A percentile compares a stretch with the other conserved stretches of the same genome.
Conservation (phyloP, 2,888 invertebrate species). For the Cryptosula pallasiana region DNA sequence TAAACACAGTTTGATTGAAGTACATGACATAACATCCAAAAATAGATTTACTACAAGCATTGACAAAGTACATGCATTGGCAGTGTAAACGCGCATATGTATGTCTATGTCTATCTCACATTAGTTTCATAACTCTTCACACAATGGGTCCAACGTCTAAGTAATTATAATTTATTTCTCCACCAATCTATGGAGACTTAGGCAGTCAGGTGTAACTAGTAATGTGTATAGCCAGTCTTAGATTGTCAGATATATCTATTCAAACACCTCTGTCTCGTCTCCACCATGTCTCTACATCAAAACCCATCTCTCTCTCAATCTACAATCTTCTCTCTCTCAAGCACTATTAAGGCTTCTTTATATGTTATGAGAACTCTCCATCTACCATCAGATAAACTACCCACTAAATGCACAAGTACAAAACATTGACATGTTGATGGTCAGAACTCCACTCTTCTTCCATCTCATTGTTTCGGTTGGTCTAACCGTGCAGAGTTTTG, state of each 20-base stretch:
- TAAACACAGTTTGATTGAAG: too few relatives aligned
- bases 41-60: too few relatives aligned
- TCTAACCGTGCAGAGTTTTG: too few relatives aligned
- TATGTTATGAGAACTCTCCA: background rate
- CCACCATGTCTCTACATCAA: conserved; percentile 13
- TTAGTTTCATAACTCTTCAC: background rate
- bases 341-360: background rate
- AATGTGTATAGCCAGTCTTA: background rate
- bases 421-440: too few relatives aligned
- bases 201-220: conserved; percentile 1
- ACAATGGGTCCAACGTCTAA: background rate
- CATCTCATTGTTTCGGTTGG: too few relatives aligned
- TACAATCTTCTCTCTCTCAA: background rate
- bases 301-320: background rate
- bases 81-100: too few relatives aligned
- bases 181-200: background rate
- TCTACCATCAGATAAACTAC: background rate
- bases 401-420: too few relatives aligned
- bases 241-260: background rate
- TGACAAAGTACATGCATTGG: too few relatives aligned
- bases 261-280: background rate
- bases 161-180: background rate
- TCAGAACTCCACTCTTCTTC: too few relatives aligned
- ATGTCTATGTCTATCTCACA: too few relatives aligned
- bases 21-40: too few relatives aligned